Conservation (phyloP, 2,113 vertebrate species). For the Piaya cayana region DNA sequence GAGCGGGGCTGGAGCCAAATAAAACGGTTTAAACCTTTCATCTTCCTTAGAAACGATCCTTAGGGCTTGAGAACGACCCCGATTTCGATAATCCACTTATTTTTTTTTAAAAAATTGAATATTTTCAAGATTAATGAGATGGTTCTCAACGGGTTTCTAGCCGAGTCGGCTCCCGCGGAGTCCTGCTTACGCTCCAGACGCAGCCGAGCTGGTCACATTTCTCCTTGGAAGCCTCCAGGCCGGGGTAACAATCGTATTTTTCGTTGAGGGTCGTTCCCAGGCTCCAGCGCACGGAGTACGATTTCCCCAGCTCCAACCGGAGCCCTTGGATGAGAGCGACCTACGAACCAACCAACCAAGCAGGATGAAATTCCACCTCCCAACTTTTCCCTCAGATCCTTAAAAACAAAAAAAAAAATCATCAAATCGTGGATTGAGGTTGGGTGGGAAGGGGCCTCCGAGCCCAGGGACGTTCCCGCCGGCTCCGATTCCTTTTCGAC, state of each 20-base stretch:
- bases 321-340: conserved; percentile 22
- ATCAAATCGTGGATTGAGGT: too few species aligned
- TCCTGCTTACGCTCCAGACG: conserved; percentile 49
- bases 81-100: background rate
- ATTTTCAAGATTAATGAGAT: too few species aligned
- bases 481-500: background rate
- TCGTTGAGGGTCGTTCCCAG: background rate
- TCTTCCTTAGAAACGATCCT: too few species aligned
- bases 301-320: conserved; percentile 26
- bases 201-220: conserved; percentile 45
- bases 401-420: background rate
- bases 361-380: background rate
- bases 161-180: too few species aligned
- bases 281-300: conserved; percentile 32
- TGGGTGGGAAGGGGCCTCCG: too few species aligned
- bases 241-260: conserved; percentile 61
- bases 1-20: too few species aligned
- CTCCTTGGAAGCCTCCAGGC: background rate
- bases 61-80: background rate
- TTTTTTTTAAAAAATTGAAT: too few species aligned
- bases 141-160: background rate
- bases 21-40: too few species aligned
- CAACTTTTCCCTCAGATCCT: background rate
- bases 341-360: background rate
- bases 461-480: too few species aligned